Evolutionary conservation across 2,797 vertebrate species (phyloP), one percentile per base, ranked within the genome.

Genomic region (Amazona finschi): DNA sequence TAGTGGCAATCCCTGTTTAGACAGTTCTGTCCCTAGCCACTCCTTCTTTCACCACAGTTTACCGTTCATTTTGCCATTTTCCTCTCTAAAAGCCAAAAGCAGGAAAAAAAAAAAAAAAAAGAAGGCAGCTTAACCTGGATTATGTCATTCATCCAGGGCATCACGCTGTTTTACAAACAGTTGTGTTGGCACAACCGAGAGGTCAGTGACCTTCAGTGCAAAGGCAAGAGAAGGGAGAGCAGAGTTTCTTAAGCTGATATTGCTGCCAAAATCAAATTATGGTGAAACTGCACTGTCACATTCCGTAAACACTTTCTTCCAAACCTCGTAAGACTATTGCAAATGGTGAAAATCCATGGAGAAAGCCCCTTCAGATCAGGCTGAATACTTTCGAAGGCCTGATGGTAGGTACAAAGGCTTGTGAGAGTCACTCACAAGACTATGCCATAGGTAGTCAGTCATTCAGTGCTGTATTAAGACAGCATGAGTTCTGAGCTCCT

Each of bases 181-280:
- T 82, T 88, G 36, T 84, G 55, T 73, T 91, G 91, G 74, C 77
- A 76, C 43, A 88, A 60, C 74, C 0, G 0, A 80, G 85, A 90
- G 77, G 83, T 94, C 77, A 79, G 50, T 78, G 93, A 90, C 62
- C 85, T 85, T 22, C 28, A 41, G 0, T 14, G 76, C 60, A 90
- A 90, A 86, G 85, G 43, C 66, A 76, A 58, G 50, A 89, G 80
- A 90, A 90, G 25, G 15, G 70, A 90, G 53, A 76, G 28, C 19
- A 8, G 11, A 82, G 86, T 94, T 96, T 96, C 90, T 95, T 82
- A 70, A 93, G n/a, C 60, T 66, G 66, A 53, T 44, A 33, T 43
- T 76, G n/a, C 76, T 84, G 88, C 88, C 93, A 95, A 90, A 93
- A 66, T 58, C 76, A 89, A 89, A 90, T 80, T 55, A 71, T 91